Evolutionary conservation across 2,888 invertebrate species (phyloP).

Genomic region (Lutraria lutraria): DNA sequence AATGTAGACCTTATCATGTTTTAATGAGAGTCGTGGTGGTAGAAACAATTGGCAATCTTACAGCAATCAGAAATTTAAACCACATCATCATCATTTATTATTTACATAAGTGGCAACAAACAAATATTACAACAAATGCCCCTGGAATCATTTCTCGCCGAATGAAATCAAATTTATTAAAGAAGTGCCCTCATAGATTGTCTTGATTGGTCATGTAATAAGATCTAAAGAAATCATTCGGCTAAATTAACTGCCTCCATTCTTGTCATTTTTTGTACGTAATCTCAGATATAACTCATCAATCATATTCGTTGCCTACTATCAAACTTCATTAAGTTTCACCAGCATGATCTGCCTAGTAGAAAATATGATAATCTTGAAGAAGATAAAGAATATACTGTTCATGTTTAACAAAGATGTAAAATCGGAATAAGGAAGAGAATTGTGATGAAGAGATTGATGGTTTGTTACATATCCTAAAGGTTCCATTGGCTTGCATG

Average conservation of each 20-base stretch:
- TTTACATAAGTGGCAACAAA: not conserved
- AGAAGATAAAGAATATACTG: not conserved
- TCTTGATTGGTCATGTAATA: not conserved
- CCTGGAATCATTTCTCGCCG: not conserved
- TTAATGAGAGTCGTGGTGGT: no score
- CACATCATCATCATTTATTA: not conserved
- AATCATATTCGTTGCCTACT: not conserved
- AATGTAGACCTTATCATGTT: no score
- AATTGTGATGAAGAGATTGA: no score
- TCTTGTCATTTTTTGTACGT: not conserved
- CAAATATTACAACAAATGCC: not conserved
- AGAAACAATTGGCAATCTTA: not conserved
- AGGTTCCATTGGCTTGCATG: no score
- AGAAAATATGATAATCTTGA: not conserved
- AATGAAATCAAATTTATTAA: not conserved
- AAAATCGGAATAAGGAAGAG: not conserved
- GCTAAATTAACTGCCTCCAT: not conserved
- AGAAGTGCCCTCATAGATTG: not conserved
- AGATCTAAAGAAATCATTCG: not conserved
- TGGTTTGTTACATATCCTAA: no score
- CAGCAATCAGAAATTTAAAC: not conserved
- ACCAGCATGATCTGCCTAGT: not conserved
- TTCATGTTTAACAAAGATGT: not conserved
- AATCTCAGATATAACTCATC: not conserved
- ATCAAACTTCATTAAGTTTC: not conserved